Evolutionary conservation across 1,140 invertebrate species (phyloP).

Genomic region (Aphaenogaster rudis): DNA sequence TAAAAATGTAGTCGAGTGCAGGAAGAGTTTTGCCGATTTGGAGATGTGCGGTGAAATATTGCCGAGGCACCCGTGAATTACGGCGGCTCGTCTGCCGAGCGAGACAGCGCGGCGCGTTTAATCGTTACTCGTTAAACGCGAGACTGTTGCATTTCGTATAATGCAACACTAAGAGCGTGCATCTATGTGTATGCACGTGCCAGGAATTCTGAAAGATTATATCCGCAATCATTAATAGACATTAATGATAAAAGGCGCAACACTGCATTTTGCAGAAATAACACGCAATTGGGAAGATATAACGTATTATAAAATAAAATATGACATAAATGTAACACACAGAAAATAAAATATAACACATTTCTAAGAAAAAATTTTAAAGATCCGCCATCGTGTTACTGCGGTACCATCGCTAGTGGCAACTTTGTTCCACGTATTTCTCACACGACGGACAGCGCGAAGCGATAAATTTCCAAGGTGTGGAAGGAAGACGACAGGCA

Average conservation of each 20-base stretch:
- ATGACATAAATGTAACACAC: not conserved
- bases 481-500: conserved; percentile 26
- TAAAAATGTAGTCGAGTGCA: conserved; percentile 52
- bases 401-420: not conserved
- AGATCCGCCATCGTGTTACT: not conserved
- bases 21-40: conserved; percentile 45
- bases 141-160: conserved; percentile 37
- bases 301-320: not conserved
- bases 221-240: not conserved
- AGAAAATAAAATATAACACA: not conserved
- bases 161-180: not conserved
- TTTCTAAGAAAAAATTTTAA: not conserved
- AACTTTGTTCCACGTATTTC: conserved; percentile 3
- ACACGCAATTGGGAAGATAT: not conserved
- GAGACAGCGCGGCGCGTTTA: conserved; percentile 38
- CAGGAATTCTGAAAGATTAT: not conserved
- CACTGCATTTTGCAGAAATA: not conserved
- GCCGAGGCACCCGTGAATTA: conserved; percentile 40
- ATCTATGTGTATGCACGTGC: not conserved
- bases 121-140: conserved; percentile 35
- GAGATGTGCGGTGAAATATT: conserved; percentile 32
- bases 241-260: not conserved
- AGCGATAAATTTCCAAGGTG: not conserved
- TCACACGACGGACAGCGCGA: not conserved
- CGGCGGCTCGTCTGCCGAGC: conserved; percentile 16